Conservation (phyloP, 2,113 vertebrate species). For the Pungitius pungitius region DNA sequence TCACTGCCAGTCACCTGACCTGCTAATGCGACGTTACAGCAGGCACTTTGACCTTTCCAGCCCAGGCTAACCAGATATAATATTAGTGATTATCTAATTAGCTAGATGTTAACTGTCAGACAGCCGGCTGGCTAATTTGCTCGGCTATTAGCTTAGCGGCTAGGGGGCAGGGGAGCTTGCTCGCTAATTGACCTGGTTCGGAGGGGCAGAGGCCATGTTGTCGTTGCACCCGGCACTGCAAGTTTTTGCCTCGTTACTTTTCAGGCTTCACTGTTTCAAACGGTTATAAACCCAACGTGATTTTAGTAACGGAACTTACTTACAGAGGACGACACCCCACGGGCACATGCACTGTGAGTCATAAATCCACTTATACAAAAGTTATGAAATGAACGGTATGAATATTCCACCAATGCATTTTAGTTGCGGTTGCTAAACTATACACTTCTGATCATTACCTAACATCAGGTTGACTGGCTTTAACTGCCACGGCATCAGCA, state of each 20-base stretch:
- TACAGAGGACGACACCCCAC: too few relatives aligned
- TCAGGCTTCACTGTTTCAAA: background rate
- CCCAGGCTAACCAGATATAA: background rate
- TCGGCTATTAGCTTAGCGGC: constrained; percentile 67
- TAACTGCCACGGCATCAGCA: background rate
- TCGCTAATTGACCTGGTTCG: constrained; percentile 69
- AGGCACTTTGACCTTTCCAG: too few relatives aligned
- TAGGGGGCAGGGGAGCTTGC: constrained; percentile 27
- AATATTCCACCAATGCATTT: background rate
- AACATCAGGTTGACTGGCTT: background rate
- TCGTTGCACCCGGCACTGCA: constrained; percentile 17
- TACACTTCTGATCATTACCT: too few relatives aligned
- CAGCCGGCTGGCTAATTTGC: constrained; percentile 68
- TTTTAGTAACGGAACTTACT: background rate
- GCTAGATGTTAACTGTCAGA: background rate
- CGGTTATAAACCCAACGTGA: background rate
- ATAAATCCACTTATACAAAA: background rate
- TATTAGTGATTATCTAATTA: constrained; percentile 15
- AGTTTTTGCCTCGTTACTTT: constrained; percentile 8
- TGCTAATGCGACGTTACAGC: background rate
- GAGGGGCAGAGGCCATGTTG: constrained; percentile 56
- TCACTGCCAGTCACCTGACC: background rate
- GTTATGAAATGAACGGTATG: too few relatives aligned
- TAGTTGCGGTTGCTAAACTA: background rate
- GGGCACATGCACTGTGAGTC: background rate